Evolutionary conservation across 2,113 vertebrate species (phyloP).

Genomic region (Oryzias curvinotus): DNA sequence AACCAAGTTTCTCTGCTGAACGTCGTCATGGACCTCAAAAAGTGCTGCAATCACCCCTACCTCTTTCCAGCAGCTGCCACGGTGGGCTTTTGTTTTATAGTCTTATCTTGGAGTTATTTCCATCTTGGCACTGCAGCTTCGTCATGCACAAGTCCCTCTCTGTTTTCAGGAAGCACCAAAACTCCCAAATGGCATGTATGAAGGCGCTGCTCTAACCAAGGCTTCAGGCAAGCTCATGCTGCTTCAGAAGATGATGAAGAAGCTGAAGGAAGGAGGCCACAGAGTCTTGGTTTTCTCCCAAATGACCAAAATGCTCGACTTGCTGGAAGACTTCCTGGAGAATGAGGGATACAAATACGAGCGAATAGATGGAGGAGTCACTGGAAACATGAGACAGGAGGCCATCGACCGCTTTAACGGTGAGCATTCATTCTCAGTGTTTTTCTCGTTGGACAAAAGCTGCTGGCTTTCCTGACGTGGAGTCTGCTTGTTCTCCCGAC

Average conservation of each 20-base stretch:
- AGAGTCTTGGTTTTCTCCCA: constrained; percentile 97
- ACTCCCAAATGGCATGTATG: constrained; percentile 98
- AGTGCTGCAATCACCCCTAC: constrained; percentile 98
- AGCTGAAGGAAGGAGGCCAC: constrained; percentile 93
- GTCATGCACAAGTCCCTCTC: background rate
- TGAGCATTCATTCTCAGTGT: constrained; percentile 43
- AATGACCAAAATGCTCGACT: constrained; percentile 99
- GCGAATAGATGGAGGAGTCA: constrained; percentile 94
- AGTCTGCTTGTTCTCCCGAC: constrained; percentile 17
- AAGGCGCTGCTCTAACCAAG: constrained; percentile 90
- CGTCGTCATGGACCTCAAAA: constrained; percentile 98
- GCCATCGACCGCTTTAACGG: constrained; percentile 98
- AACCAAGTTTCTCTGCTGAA: constrained; percentile 97
- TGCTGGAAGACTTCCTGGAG: constrained; percentile 95
- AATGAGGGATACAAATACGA: constrained; percentile 98
- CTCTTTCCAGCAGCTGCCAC: constrained; percentile 94
- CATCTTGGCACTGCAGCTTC: no score
- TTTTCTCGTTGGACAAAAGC: background rate
- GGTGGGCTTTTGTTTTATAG: constrained; percentile 9
- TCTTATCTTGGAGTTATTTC: background rate
- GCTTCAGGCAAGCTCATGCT: constrained; percentile 91
- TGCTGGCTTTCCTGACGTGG: constrained; percentile 3
- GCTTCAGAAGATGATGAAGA: constrained; percentile 95
- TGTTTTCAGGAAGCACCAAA: constrained; percentile 91
- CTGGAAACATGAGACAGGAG: constrained; percentile 95